These are phyloP conservation scores for sheep (Ovis aries) DNA, from an alignment of 2,113 vertebrate species.

Conservation along the genomic window DNA sequence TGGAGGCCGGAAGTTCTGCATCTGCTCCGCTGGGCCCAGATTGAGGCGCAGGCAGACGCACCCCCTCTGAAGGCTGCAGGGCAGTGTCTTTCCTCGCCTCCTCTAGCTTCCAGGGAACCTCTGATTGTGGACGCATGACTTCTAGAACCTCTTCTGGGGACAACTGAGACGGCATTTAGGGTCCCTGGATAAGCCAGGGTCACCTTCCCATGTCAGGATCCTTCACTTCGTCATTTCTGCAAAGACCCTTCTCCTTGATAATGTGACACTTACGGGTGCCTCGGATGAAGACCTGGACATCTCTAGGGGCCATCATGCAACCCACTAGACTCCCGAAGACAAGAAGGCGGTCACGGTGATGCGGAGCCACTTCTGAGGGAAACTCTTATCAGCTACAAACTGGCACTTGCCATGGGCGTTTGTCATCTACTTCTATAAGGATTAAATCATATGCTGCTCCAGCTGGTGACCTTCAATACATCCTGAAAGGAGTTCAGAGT, in stretches of 20 bases:
- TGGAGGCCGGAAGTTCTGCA: background rate
- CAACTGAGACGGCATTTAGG: background rate
- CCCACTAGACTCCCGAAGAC: background rate
- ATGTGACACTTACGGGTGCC: background rate
- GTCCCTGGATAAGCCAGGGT: background rate
- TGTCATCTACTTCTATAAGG: background rate
- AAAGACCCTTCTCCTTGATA: background rate
- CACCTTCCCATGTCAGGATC: background rate
- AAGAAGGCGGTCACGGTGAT: background rate
- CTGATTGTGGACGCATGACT: background rate
- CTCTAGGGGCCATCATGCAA: background rate
- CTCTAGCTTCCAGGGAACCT: background rate
- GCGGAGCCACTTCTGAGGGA: background rate
- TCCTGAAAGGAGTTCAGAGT: background rate
- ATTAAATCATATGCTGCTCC: background rate
- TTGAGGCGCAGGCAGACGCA: rapidly evolving
- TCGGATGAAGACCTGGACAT: background rate
- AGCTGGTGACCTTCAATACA: background rate
- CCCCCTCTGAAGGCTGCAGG: no score
- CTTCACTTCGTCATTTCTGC: background rate
- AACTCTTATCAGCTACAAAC: background rate
- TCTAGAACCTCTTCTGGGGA: background rate
- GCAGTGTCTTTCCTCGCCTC: background rate
- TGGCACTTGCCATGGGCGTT: background rate
- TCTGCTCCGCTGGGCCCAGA: background rate